Base-by-base conservation (phyloP, 1,140 invertebrate genomes). In the Schlechtendalia chinensis region DNA sequence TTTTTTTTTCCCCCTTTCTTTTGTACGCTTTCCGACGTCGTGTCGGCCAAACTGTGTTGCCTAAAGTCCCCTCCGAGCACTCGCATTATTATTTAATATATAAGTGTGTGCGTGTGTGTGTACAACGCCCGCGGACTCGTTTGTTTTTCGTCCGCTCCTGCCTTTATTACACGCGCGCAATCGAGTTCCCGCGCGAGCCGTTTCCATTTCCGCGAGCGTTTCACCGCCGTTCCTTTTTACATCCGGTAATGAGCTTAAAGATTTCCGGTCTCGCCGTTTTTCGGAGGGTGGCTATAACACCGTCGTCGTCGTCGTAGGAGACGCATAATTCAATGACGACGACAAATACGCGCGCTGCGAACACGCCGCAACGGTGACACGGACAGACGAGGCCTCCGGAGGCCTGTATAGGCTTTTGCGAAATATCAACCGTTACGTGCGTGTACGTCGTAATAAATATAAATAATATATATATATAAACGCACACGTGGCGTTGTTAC, bases 201-300 rank as follows among this genome's bases (percentile, higher is more conserved):
- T 65, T 65, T 65, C 61, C 29, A 65, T n/a, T n/a, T n/a, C n/a
- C n/a, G n/a, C n/a, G n/a, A n/a, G n/a, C 32, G 32, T 65, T 65
- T 29, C 61, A 17, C 10, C 63, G 11, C 39, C 27, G 27, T 12
- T n/a, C 39, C 71, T 54, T 54, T 74, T 74, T 56, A 74, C 27
- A 74, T 74, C 71, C 71, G 71, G 71, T 74, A 74, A 74, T 74
- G 71, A 74, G 71, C 53, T 74, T 74, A 74, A 74, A 74, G 50
- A 56, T 74, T 74, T 74, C 71, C 71, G 47, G 69, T 50, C 16
- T 29, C 8, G 8, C 67, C 22, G 16, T 53, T n/a, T 74, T 74
- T 74, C 27, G 47, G 16, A 53, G 65, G 65, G 65, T 69, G 56
- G 65, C 39, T 8, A 16, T 11, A 10, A 5, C 39, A 32, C 19